A percentile compares a stretch with the other conserved stretches of the same genome.
These are phyloP conservation scores for Mythimna impura DNA, from an alignment of 2,888 invertebrate genomes.

Conservation along the genomic window DNA sequence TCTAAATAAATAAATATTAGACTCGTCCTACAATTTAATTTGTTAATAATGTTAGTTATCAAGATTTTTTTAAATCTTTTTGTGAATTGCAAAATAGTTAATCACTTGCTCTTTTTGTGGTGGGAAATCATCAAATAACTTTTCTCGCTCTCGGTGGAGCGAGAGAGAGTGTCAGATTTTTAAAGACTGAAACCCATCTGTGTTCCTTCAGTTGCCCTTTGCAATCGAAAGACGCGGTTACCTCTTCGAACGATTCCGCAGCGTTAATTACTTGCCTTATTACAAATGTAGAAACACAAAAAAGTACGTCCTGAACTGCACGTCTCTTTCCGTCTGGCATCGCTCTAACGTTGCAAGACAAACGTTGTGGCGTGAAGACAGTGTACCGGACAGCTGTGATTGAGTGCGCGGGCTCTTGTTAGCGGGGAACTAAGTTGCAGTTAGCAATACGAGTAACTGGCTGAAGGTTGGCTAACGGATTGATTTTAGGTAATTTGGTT, in stretches of 20 bases:
- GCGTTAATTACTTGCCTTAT: neutral
- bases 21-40: too few relatives aligned
- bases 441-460: constrained; percentile 2
- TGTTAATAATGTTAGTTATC: too few relatives aligned
- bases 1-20: too few relatives aligned
- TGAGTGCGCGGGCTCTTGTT: constrained; percentile 49
- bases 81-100: too few relatives aligned
- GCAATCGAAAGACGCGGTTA: too few relatives aligned
- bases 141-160: too few relatives aligned
- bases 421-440: neutral
- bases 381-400: constrained; percentile 42
- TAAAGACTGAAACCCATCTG: too few relatives aligned
- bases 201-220: too few relatives aligned
- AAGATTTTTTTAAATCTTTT: too few relatives aligned
- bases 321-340: constrained; percentile 2
- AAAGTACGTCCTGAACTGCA: neutral
- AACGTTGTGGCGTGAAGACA: constrained; percentile 43
- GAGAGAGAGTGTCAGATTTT: too few relatives aligned
- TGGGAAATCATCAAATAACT: too few relatives aligned
- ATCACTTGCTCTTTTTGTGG: too few relatives aligned
- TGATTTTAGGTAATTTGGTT: neutral
- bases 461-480: neutral
- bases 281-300: neutral
- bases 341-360: constrained; percentile 26
- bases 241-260: neutral